Conservation (phyloP, 2,797 vertebrate genomes). For the Cyclura pinguis region DNA sequence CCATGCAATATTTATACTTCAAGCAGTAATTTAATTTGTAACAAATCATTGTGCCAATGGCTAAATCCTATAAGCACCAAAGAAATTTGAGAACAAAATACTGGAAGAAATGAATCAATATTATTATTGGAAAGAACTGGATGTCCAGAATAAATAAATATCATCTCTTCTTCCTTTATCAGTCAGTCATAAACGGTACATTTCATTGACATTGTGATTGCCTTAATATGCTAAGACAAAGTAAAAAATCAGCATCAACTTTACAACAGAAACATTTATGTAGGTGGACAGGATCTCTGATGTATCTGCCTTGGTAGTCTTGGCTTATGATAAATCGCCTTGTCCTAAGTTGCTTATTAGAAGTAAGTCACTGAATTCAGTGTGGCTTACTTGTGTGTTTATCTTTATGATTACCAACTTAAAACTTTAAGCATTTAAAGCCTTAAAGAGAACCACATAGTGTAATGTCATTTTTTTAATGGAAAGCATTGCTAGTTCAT, state of each 20-base stretch:
- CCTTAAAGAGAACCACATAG: rapidly evolving
- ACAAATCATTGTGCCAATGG: neutral
- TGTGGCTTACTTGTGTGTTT: neutral
- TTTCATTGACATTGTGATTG: neutral
- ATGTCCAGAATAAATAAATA: neutral
- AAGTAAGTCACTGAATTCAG: neutral
- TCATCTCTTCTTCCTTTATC: neutral
- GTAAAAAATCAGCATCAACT: neutral
- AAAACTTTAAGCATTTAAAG: slow-evolving; percentile 15
- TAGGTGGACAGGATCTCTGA: neutral
- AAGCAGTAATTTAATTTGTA: neutral
- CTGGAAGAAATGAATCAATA: neutral
- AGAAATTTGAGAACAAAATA: neutral
- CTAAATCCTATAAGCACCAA: neutral
- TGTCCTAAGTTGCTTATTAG: neutral
- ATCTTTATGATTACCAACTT: neutral
- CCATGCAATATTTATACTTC: neutral
- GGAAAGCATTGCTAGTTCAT: neutral
- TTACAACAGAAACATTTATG: neutral
- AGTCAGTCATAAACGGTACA: neutral
- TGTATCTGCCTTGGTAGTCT: slow-evolving; percentile 20
- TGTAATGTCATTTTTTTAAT: slow-evolving; percentile 10
- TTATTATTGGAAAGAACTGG: neutral
- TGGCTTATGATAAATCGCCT: slow-evolving; percentile 3
- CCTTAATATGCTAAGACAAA: neutral